Evolutionary conservation across 2,797 vertebrate species (phyloP), one percentile per base, ranked within the genome.

Genomic region (Xyrichtys novacula): DNA sequence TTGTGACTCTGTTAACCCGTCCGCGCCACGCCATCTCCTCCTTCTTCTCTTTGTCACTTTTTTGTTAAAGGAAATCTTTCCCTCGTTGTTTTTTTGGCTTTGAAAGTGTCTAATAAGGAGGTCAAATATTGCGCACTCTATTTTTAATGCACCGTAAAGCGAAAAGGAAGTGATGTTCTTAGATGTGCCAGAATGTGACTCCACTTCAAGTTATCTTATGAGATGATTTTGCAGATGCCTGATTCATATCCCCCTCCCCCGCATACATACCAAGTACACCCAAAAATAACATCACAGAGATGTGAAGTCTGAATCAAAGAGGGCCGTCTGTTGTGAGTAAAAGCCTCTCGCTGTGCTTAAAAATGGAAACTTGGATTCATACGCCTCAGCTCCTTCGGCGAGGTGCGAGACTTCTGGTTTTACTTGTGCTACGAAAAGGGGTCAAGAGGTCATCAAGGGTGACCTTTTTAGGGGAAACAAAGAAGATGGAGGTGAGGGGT

Each of bases 271-370:
- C 26, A 71, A 85, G 56, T 60, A 54, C 39, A 68, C 58, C 75
- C 67, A 81, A 70, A 86, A 84, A 88, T 87, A 85, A 78, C 75
- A 75, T 72, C 68, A 62, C 53, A 58, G 19, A 17, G 44, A 59
- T 70, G 57, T 34, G 56, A 69, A 69, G 75, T 68, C 6, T 26
- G 67, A 78, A 68, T 78, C 61, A 83, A 47, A 25, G 12, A n/a
- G 26, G 55, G 16, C 38, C 29, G 60, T 46, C 58, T 61, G 49
- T 48, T 78, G 28, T 11, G 46, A 70, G 61, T 40, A 17, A 73
- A 69, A 74, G 28, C 32, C 38, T 11, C 26, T 17, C 40, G 44
- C 70, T 64, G 52, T 53, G 59, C 65, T 61, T 55, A 43, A 63
- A 72, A 68, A 67, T 32, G 38, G 46, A 74, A 62, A 59, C 54